Evolutionary conservation across 2,797 vertebrate genomes (phyloP), one percentile per base, ranked within the genome.

Genomic region (Apodemus agrarius): DNA sequence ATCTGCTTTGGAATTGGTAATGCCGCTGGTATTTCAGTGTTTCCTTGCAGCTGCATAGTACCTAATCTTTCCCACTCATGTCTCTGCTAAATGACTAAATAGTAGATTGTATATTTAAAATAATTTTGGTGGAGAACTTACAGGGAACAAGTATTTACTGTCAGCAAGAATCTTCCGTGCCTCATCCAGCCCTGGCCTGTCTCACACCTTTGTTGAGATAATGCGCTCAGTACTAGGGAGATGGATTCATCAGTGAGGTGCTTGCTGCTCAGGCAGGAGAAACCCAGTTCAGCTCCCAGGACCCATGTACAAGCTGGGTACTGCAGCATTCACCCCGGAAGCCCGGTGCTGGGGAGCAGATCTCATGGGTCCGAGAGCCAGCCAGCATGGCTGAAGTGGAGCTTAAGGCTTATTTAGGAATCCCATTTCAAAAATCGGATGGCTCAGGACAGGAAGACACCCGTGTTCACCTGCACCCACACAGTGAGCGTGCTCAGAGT

Each of bases 1-100:
- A 8, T 74, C 29, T 22, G 89, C 67, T 40, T 78, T 37, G 79
- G 57, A 37, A 61, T 75, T 4, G 43, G 17, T 75, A 81, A 61
- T 46, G 72, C 11, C 22, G 57, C 83, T 92, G 87, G 8, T 94
- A 89, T 95, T 86, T 92, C 80, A 61, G 13, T 61, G 1, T 96
- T 89, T 92, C 63, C 69, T 12, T 57, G 78, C 82, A 8, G 31
- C 13, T 91, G 95, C 46, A 14, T 74, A 16, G 72, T 90, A 92
- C 31, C 31, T 82, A 22, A 59, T 67, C 57, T 63, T 91, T 91
- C 81, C 93, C 6, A 61, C 78, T 84, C 67, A 24, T 34, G 31
- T 22, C 24, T n/a, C 43, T 54, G 63, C 16, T 83, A 87, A 80
- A 13, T 94, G 40, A 89, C 72, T 96, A 78, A 84, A 59, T 67